These are phyloP conservation scores for Camponotus pennsylvanicus DNA, from an alignment of 1,140 invertebrate genomes.

Conservation along the genomic window DNA sequence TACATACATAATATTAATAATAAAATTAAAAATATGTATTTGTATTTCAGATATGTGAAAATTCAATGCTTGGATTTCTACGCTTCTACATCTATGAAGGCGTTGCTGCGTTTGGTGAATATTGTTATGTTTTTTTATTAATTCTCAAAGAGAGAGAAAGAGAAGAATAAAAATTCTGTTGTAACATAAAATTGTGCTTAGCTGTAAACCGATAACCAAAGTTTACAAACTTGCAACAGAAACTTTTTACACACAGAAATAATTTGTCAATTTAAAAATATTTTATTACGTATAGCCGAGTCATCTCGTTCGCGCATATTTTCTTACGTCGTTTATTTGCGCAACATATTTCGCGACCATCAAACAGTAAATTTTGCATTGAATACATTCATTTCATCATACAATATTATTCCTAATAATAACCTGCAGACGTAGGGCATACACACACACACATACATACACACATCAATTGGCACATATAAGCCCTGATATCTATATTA, in stretches of 20 bases:
- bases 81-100: background rate
- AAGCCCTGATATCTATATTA: background rate
- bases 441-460: too few relatives aligned
- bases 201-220: background rate
- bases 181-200: background rate
- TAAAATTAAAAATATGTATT: background rate
- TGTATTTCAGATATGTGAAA: too few relatives aligned
- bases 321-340: background rate
- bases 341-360: background rate
- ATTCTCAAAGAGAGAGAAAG: background rate
- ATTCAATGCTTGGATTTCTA: background rate
- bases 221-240: background rate
- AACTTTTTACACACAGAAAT: background rate
- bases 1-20: background rate
- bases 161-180: background rate
- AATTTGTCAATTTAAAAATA: background rate
- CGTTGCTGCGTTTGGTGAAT: background rate
- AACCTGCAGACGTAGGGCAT: background rate
- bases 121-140: background rate
- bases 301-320: background rate
- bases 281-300: background rate
- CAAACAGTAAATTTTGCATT: constrained; percentile 3
- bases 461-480: background rate
- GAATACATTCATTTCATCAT: background rate
- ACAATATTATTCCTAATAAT: constrained; percentile 34